phyloP scores from a whole-genome alignment of 1,140 invertebrate genomes.

The Lepidurus apus region DNA sequence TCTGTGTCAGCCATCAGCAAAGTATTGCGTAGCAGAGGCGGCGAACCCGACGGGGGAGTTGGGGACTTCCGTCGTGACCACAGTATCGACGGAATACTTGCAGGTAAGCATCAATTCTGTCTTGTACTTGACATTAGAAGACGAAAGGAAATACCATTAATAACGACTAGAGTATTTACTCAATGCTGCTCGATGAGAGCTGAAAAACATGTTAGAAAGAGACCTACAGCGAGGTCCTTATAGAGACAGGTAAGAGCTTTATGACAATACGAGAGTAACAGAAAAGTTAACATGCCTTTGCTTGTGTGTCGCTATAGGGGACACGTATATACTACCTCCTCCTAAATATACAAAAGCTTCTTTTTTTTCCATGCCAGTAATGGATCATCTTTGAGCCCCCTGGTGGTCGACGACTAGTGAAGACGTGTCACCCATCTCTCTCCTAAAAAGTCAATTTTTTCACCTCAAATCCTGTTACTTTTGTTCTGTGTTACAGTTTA shows the following conservation, averaged over 20 bases:
- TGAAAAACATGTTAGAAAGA: neutral
- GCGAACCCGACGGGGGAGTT: slow-evolving; percentile 52
- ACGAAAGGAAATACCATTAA: neutral
- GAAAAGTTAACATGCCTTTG: slow-evolving; percentile 5
- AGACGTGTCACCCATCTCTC: slow-evolving; percentile 4
- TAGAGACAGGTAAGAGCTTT: neutral
- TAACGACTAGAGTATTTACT: neutral
- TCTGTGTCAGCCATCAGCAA: slow-evolving; percentile 80
- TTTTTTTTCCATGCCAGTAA: no score
- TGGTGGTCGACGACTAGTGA: neutral
- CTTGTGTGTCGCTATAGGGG: neutral
- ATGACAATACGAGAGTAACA: neutral
- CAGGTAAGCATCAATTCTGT: slow-evolving; percentile 47
- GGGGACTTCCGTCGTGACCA: slow-evolving; percentile 60
- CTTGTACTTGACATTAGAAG: neutral
- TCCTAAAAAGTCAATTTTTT: slow-evolving; percentile 7
- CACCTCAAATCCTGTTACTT: neutral
- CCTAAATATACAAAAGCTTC: neutral
- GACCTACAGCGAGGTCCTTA: neutral
- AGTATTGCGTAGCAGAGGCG: slow-evolving; percentile 64
- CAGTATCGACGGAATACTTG: slow-evolving; percentile 82
- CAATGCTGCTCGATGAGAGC: neutral
- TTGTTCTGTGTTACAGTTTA: neutral
- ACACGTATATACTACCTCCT: neutral
- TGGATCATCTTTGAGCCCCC: no score